These are phyloP conservation scores for Drosophila sproati DNA, from an alignment of 1,140 invertebrate species.

Conservation along the genomic window DNA sequence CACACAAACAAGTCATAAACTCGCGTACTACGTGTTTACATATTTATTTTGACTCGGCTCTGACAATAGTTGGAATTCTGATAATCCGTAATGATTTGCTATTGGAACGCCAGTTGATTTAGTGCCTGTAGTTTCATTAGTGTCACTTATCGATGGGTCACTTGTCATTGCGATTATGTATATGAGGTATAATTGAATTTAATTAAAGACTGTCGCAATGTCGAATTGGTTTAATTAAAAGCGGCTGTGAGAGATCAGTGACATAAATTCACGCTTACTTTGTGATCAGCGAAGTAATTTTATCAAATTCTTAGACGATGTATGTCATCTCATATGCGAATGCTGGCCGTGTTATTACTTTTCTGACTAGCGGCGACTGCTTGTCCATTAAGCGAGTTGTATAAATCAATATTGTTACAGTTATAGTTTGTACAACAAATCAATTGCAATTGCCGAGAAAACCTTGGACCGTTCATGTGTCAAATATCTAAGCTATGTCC, in stretches of 20 bases:
- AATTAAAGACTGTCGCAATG: conserved; percentile 57
- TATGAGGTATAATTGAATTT: conserved; percentile 65
- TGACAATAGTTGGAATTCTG: conserved; percentile 8
- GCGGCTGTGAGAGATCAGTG: conserved; percentile 14
- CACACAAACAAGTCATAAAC: conserved; percentile 24
- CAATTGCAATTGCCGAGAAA: conserved; percentile 70
- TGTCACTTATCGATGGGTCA: conserved; percentile 41
- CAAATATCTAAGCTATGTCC: conserved; percentile 67
- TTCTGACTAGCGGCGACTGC: not conserved
- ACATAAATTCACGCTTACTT: conserved; percentile 45
- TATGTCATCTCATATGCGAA: conserved; percentile 37
- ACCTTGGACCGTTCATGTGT: conserved; percentile 70
- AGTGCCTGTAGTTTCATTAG: conserved; percentile 23
- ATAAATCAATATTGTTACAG: conserved; percentile 51
- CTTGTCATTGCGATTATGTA: conserved; percentile 57
- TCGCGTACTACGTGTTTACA: conserved; percentile 3
- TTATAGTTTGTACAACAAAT: conserved; percentile 53
- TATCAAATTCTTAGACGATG: conserved; percentile 51
- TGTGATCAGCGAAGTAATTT: conserved; percentile 11
- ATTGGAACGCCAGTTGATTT: conserved; percentile 31
- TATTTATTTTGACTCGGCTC: not conserved
- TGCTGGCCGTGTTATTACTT: conserved; percentile 10
- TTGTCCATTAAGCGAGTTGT: not conserved
- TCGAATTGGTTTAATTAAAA: conserved; percentile 63
- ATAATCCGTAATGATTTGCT: conserved; percentile 59